These are phyloP conservation scores for Drosophila funebris DNA, from an alignment of 1,140 invertebrate species.

Conservation along the genomic window DNA sequence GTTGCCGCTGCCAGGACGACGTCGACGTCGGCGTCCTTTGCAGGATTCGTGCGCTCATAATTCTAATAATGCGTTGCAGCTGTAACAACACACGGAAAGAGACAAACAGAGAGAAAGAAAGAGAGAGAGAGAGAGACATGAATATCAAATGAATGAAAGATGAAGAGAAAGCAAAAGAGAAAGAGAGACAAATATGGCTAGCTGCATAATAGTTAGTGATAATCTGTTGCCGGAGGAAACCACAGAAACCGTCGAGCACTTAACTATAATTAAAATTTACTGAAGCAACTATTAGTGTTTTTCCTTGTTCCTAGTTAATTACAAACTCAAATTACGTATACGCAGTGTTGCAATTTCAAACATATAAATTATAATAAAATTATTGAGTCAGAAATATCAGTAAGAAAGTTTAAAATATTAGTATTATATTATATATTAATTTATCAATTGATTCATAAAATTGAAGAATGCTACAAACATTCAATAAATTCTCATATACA, in stretches of 20 bases:
- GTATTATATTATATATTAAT: too few species aligned
- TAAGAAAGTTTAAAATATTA: too few species aligned
- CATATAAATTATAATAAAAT: too few species aligned
- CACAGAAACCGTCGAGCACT: constrained; percentile 16
- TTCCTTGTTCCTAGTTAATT: neutral
- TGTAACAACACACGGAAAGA: constrained; percentile 35
- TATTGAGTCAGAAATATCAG: too few species aligned
- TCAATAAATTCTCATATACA: too few species aligned
- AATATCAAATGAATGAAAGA: neutral
- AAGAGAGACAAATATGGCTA: neutral
- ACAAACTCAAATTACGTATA: constrained; percentile 1
- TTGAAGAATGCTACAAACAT: too few species aligned
- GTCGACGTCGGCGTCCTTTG: constrained; percentile 8
- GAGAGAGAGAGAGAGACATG: neutral
- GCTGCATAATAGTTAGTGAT: constrained; percentile 6
- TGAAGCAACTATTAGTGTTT: constrained; percentile 19
- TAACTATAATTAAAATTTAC: constrained; percentile 31
- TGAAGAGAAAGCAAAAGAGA: neutral
- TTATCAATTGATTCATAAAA: too few species aligned
- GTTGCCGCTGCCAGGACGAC: neutral
- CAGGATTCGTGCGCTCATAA: constrained; percentile 15
- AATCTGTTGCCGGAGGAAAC: constrained; percentile 11
- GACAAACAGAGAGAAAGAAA: neutral
- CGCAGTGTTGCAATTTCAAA: neutral
- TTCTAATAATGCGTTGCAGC: constrained; percentile 40